Evolutionary conservation across 2,888 invertebrate genomes (phyloP), one percentile per base, ranked within the genome.

Genomic region (Dolichopus griseipennis): DNA sequence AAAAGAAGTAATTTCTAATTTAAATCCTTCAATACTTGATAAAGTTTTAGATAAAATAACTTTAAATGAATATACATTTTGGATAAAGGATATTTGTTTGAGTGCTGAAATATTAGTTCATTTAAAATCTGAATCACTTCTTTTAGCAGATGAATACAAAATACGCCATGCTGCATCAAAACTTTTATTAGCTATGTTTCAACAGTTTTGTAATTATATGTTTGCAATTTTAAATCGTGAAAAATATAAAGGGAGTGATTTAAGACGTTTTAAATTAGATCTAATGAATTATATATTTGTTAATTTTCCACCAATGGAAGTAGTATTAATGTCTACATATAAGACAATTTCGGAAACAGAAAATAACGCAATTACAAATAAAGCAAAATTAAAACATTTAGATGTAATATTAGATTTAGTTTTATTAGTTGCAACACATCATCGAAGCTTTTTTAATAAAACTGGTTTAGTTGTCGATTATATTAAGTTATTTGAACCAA

Each of bases 151-250:
- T 0, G 73, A 72, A 37, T 74, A 77, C 33, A 43, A 72, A 10
- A 73, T 81, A 9, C 79, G 83, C 6, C 72, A 83, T 61, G 76
- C 79, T 18, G 75, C 78, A 0, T 74, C 80, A 34, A 73, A 76
- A 5, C 73, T 84, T 4, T 73, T 84, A 0, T 72, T 75, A 41
- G 73, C 76, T 61, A 84, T 85, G 83, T 77, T 84, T 68, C 73
- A 74, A 18, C 82, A 83, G 72, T 76, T 82, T 67, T 77, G 77
- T 69, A 77, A 78, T 67, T 83, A 81, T 71, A 73, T 81, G 69
- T 41, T 70, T 0, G 75, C 75, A 4, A 75, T 82, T 1, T 72
- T 72, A 0, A 70, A 75, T 4, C 75, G 78, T 1, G 81, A 81
- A 67, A 74, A 78, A 52, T 72, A 74, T 15, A 77, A 76, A 37